These are phyloP conservation scores for Chironomus tepperi DNA, from an alignment of 1,140 invertebrate genomes.

Conservation along the genomic window DNA sequence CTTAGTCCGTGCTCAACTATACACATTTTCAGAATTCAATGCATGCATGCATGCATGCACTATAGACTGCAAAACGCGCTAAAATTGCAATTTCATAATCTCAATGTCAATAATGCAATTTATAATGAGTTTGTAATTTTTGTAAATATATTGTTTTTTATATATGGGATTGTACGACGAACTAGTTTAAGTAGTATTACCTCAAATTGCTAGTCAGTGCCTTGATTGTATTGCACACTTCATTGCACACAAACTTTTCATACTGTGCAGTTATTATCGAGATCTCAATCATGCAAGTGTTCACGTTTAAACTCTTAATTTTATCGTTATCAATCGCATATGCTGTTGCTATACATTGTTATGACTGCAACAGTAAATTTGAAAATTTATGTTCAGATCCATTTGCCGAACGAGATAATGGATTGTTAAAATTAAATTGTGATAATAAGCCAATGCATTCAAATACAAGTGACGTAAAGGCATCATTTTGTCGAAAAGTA, in stretches of 20 bases:
- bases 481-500: background rate
- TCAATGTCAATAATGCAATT: constrained; percentile 8
- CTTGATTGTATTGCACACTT: too few relatives aligned
- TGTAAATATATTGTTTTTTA: too few relatives aligned
- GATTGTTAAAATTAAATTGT: background rate
- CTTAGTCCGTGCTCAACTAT: too few relatives aligned
- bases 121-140: background rate
- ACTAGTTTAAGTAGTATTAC: too few relatives aligned
- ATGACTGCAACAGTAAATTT: background rate
- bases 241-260: background rate
- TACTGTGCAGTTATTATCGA: background rate
- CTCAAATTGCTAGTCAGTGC: too few relatives aligned
- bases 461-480: background rate
- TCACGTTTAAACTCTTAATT: background rate
- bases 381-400: background rate
- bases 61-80: too few relatives aligned
- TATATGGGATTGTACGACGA: too few relatives aligned
- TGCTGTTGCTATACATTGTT: background rate
- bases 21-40: too few relatives aligned
- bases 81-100: background rate
- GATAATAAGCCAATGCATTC: background rate
- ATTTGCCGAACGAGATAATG: background rate
- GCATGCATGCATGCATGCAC: too few relatives aligned
- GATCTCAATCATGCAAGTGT: constrained; percentile 1
- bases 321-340: background rate